A percentile compares a stretch with the other conserved stretches of the same genome.
Evolutionary conservation across 2,797 vertebrate species (phyloP).

Genomic region (Epinephelus coioides): DNA sequence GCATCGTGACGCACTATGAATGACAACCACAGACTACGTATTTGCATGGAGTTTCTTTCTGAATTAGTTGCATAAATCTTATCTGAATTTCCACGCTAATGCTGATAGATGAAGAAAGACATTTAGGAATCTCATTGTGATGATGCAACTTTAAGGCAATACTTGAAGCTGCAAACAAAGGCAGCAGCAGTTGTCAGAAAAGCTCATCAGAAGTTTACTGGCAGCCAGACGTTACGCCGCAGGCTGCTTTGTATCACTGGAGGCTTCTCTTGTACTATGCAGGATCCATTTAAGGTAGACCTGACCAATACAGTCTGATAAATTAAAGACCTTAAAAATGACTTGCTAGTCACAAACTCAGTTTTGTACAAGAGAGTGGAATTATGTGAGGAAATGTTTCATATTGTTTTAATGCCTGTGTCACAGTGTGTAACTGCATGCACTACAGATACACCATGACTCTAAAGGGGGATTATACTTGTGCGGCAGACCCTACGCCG

Average conservation of each 20-base stretch:
- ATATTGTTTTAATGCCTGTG: too few species aligned
- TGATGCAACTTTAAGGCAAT: conserved; percentile 8
- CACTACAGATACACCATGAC: not conserved
- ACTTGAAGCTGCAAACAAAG: not conserved
- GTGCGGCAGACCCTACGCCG: too few species aligned
- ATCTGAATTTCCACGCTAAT: not conserved
- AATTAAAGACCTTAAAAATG: not conserved
- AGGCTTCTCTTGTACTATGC: not conserved
- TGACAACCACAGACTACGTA: not conserved
- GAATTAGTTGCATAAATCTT: not conserved
- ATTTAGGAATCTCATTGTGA: not conserved
- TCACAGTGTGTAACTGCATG: too few species aligned
- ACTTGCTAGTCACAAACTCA: not conserved
- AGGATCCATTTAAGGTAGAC: not conserved
- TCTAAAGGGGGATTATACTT: not conserved
- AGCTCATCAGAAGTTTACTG: not conserved
- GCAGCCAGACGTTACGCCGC: not conserved
- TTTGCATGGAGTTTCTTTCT: not conserved
- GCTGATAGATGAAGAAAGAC: not conserved
- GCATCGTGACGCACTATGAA: not conserved
- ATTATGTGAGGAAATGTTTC: not conserved
- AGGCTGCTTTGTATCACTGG: not conserved
- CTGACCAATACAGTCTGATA: not conserved
- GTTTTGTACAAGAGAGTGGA: not conserved
- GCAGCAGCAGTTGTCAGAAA: not conserved